These are phyloP conservation scores for Dendronephthya gigantea DNA, from an alignment of 64 coral and sea anemone species.

Conservation along the genomic window DNA sequence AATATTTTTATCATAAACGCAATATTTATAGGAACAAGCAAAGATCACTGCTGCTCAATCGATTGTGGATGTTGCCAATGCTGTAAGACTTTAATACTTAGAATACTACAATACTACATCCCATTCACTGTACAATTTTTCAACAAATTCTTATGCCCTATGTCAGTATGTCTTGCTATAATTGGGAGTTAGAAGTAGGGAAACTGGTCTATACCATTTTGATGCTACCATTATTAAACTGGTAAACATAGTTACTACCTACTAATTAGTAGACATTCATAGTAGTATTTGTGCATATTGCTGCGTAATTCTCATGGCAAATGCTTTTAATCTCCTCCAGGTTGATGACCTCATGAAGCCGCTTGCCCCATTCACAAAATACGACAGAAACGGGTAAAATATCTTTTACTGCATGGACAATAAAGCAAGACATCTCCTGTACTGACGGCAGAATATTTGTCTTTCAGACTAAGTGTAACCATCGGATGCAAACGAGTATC, in stretches of 20 bases:
- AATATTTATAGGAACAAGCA: neutral
- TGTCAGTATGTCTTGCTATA: too few relatives aligned
- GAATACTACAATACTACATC: too few relatives aligned
- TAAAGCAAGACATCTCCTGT: too few relatives aligned
- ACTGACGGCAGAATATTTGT: neutral
- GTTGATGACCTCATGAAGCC: neutral
- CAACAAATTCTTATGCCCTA: too few relatives aligned
- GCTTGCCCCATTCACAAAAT: neutral
- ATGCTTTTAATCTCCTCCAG: neutral
- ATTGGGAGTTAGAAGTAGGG: too few relatives aligned
- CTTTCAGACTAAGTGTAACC: slow-evolving; percentile 39
- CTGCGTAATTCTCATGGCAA: neutral
- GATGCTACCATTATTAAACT: too few relatives aligned
- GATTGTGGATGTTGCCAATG: neutral
- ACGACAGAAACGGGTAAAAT: neutral
- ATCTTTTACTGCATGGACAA: neutral
- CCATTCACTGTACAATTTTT: too few relatives aligned
- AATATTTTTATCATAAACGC: too few relatives aligned
- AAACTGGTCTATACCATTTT: too few relatives aligned
- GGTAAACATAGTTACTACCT: too few relatives aligned
- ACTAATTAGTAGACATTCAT: too few relatives aligned
- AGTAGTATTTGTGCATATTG: too few relatives aligned
- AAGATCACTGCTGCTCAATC: neutral
- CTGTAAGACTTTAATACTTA: neutral
- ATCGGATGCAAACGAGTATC: slow-evolving; percentile 39